Conservation (phyloP, 1,140 invertebrate genomes). For the Cotesia chilonis region DNA sequence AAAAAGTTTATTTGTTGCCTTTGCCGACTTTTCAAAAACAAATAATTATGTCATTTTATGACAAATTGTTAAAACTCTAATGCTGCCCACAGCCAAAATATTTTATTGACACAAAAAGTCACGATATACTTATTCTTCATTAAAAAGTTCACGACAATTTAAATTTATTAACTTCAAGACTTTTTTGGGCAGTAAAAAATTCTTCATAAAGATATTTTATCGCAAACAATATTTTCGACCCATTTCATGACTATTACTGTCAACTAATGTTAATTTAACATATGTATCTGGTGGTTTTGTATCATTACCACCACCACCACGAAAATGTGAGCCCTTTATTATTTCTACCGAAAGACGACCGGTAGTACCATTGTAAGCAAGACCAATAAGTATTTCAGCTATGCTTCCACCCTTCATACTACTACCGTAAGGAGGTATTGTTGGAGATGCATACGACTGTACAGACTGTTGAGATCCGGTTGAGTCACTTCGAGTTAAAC, state of each 20-base stretch:
- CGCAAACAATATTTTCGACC: conserved; percentile 66
- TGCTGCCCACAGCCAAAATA: conserved; percentile 32
- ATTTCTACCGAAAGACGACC: conserved; percentile 92
- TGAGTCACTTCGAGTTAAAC: conserved; percentile 88
- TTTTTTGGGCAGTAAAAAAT: conserved; percentile 53
- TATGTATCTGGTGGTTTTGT: conserved; percentile 89
- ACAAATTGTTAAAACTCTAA: conserved; percentile 27
- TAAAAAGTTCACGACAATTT: conserved; percentile 41
- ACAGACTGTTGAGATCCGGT: conserved; percentile 93
- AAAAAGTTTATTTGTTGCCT: conserved; percentile 10
- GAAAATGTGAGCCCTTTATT: conserved; percentile 92
- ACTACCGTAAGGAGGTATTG: conserved; percentile 66
- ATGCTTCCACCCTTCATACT: conserved; percentile 81
- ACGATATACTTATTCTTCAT: conserved; percentile 26
- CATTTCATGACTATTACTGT: conserved; percentile 92
- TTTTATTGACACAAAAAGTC: conserved; percentile 19
- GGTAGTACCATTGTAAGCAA: conserved; percentile 92
- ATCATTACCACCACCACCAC: conserved; percentile 69
- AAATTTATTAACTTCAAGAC: conserved; percentile 50
- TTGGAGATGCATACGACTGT: conserved; percentile 61
- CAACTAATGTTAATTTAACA: conserved; percentile 89
- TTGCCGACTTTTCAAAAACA: background rate
- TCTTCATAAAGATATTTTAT: conserved; percentile 35
- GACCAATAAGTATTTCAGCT: conserved; percentile 86
- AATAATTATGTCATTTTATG: conserved; percentile 12